These are phyloP conservation scores for Tolypeutes matacus DNA, from an alignment of 2,797 vertebrate species.

Conservation along the genomic window DNA sequence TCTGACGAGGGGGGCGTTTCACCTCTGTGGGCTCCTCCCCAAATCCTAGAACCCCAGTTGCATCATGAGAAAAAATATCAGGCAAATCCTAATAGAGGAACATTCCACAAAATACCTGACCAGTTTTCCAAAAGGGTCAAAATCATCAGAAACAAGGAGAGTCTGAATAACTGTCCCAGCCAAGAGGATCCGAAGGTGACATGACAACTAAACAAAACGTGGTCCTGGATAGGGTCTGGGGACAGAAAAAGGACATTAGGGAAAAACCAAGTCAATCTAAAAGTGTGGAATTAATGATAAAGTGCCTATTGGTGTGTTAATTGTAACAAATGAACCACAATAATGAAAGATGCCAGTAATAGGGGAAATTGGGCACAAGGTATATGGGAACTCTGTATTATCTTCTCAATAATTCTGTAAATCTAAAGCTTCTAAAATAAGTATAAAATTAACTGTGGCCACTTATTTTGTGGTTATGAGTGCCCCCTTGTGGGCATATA, in stretches of 20 bases:
- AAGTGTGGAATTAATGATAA: not conserved
- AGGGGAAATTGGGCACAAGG: not conserved
- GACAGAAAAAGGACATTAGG: not conserved
- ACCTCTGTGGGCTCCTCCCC: not conserved
- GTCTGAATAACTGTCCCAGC: not conserved
- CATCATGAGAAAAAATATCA: not conserved
- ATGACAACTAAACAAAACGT: accelerated
- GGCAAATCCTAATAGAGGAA: accelerated
- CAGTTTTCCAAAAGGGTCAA: accelerated
- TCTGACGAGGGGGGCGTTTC: accelerated
- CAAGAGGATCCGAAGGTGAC: not conserved
- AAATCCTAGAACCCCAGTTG: not conserved
- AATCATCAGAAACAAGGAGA: accelerated
- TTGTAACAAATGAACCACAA: not conserved
- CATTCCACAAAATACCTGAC: not conserved
- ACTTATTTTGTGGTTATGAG: not conserved
- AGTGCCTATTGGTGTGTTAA: accelerated
- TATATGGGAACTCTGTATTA: not conserved
- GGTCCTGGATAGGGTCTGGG: not conserved
- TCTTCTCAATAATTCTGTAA: not conserved
- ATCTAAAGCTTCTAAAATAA: not conserved
- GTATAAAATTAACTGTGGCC: accelerated
- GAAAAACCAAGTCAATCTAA: not conserved
- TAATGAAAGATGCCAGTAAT: accelerated
- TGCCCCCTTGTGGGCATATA: constrained; percentile 59